A percentile compares a stretch with the other conserved stretches of the same genome.
phyloP scores from a whole-genome alignment of 1,140 invertebrate genomes.

The Choristoneura fumiferana region DNA sequence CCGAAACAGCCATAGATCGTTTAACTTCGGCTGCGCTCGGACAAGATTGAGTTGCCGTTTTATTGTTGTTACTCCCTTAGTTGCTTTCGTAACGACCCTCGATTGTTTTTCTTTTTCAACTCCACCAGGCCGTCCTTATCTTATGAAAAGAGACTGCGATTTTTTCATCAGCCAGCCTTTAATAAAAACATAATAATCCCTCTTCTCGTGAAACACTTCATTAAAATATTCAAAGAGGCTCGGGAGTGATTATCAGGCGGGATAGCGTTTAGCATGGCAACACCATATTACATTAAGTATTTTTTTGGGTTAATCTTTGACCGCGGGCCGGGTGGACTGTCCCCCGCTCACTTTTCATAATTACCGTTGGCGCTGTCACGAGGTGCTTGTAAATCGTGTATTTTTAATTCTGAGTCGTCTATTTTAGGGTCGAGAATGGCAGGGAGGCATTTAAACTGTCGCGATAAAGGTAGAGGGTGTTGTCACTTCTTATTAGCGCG shows the following conservation, averaged over 20 bases:
- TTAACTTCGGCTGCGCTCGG: conserved; percentile 58
- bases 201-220: conserved; percentile 57
- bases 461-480: conserved; percentile 37
- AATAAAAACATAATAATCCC: conserved; percentile 67
- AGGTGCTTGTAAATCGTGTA: conserved; percentile 41
- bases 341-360: conserved; percentile 48
- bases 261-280: conserved; percentile 60
- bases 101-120: conserved; percentile 64
- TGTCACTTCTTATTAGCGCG: conserved; percentile 42
- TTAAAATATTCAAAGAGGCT: conserved; percentile 64
- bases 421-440: conserved; percentile 32
- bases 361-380: conserved; percentile 52
- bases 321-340: conserved; percentile 32
- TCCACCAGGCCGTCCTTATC: conserved; percentile 20
- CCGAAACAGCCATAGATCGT: conserved; percentile 59
- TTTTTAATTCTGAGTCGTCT: conserved; percentile 46
- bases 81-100: conserved; percentile 57
- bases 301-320: conserved; percentile 49
- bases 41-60: conserved; percentile 62
- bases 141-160: conserved; percentile 35
- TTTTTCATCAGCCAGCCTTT: conserved; percentile 44
- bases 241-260: conserved; percentile 58
- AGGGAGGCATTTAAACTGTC: conserved; percentile 39
- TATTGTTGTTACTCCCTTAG: conserved; percentile 64
- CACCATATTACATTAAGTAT: conserved; percentile 59